A percentile compares a stretch with the other conserved stretches of the same genome.
Conservation (phyloP, 1,140 invertebrate genomes). For the Euwallacea fornicatus region DNA sequence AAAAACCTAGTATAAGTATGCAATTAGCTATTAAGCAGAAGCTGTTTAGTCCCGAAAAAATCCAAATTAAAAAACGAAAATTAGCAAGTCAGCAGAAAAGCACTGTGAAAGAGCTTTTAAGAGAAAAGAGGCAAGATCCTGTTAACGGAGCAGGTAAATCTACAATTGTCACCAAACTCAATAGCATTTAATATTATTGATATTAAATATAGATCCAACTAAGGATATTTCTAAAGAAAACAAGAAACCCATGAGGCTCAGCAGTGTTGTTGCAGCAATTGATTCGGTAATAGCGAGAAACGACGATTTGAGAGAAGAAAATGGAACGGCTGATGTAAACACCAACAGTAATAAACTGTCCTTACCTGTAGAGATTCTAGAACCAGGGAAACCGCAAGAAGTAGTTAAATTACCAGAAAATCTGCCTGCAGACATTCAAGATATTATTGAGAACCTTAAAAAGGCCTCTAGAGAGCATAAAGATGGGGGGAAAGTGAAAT, state of each 20-base stretch:
- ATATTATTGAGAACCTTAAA: constrained; percentile 63
- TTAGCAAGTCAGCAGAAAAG: constrained; percentile 49
- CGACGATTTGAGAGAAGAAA: too few species aligned
- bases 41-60: constrained; percentile 52
- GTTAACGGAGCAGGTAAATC: constrained; percentile 5
- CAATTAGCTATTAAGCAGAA: constrained; percentile 54
- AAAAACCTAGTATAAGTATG: constrained; percentile 49
- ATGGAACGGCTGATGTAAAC: too few species aligned
- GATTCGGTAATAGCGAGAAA: constrained; percentile 59
- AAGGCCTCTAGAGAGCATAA: constrained; percentile 57
- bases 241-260: constrained; percentile 53
- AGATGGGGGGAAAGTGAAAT: constrained; percentile 59
- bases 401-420: constrained; percentile 61
- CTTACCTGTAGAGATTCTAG: background rate
- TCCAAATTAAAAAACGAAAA: constrained; percentile 53
- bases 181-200: background rate
- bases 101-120: constrained; percentile 49
- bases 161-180: constrained; percentile 2
- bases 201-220: constrained; percentile 31
- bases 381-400: constrained; percentile 33
- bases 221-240: constrained; percentile 51
- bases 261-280: constrained; percentile 57
- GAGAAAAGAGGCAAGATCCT: constrained; percentile 53
- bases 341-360: too few species aligned
- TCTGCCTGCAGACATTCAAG: constrained; percentile 60